Evolutionary conservation across 2,888 invertebrate species (phyloP).

Genomic region (Synergus gifuensis): DNA sequence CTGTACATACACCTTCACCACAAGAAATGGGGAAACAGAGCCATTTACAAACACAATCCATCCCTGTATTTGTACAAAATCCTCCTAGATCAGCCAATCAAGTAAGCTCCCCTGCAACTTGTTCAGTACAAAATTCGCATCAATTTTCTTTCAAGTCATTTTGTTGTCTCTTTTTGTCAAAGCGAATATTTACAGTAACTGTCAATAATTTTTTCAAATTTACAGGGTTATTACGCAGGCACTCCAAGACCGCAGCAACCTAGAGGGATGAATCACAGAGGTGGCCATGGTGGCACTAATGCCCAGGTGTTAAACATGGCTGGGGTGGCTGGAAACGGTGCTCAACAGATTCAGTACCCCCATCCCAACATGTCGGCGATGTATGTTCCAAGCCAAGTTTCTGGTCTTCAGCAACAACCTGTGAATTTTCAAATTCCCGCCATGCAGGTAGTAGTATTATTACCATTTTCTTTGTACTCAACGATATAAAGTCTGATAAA

Average conservation of each 20-base stretch:
- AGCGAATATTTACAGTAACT: not conserved
- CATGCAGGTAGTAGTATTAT: slow-evolving; percentile 63
- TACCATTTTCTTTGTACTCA: not conserved
- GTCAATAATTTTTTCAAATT: not conserved
- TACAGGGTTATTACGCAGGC: slow-evolving; percentile 64
- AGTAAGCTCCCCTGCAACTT: slow-evolving; percentile 56
- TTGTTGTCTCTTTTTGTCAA: not conserved
- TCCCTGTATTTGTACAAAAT: slow-evolving; percentile 66
- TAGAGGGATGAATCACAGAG: slow-evolving; percentile 69
- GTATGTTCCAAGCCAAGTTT: slow-evolving; percentile 68
- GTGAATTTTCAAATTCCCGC: slow-evolving; percentile 66
- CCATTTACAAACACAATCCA: slow-evolving; percentile 70
- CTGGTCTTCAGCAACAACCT: slow-evolving; percentile 68
- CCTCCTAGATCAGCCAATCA: slow-evolving; percentile 67
- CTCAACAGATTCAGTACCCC: slow-evolving; percentile 68
- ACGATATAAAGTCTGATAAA: not conserved
- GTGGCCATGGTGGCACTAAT: slow-evolving; percentile 67
- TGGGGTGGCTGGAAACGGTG: slow-evolving; percentile 67
- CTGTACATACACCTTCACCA: slow-evolving; percentile 70
- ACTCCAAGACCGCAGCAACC: slow-evolving; percentile 70
- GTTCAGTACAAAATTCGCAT: not conserved
- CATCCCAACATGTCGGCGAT: slow-evolving; percentile 66
- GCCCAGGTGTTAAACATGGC: slow-evolving; percentile 69
- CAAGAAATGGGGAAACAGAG: slow-evolving; percentile 75
- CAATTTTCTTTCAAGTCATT: not conserved